phyloP scores from a whole-genome alignment of 2,888 invertebrate genomes.

The Parnassius mnemosyne region DNA sequence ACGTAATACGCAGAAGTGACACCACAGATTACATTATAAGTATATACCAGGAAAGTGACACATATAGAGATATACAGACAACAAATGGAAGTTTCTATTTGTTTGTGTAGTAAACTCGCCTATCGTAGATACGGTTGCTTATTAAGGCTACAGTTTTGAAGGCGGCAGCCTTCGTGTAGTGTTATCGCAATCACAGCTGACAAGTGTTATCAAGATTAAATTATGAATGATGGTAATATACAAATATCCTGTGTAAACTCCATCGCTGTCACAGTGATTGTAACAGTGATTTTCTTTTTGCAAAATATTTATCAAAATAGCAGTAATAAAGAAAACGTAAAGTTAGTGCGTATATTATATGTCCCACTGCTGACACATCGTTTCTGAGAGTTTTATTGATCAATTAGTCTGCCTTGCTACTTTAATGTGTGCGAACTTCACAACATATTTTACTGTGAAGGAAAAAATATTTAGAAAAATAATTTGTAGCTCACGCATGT shows the following conservation, averaged over 20 bases:
- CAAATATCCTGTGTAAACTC: conserved; percentile 7
- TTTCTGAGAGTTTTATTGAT: too few relatives aligned
- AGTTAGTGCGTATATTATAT: too few relatives aligned
- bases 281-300: not conserved
- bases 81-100: conserved; percentile 25
- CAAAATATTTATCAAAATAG: too few relatives aligned
- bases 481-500: too few relatives aligned
- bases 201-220: conserved; percentile 27
- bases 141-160: conserved; percentile 38
- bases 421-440: too few relatives aligned
- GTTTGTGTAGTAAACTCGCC: conserved; percentile 35
- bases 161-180: conserved; percentile 46
- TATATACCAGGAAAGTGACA: too few relatives aligned
- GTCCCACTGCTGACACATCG: too few relatives aligned
- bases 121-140: conserved; percentile 28
- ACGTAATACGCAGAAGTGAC: not conserved
- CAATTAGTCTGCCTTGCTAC: too few relatives aligned
- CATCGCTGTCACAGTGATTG: conserved; percentile 1
- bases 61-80: not conserved
- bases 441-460: too few relatives aligned
- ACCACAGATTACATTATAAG: too few relatives aligned
- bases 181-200: conserved; percentile 28
- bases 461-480: too few relatives aligned
- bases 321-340: too few relatives aligned
- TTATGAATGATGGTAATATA: conserved; percentile 30